Conservation (phyloP, 2,113 vertebrate genomes). For the Protomyctophum bolini region DNA sequence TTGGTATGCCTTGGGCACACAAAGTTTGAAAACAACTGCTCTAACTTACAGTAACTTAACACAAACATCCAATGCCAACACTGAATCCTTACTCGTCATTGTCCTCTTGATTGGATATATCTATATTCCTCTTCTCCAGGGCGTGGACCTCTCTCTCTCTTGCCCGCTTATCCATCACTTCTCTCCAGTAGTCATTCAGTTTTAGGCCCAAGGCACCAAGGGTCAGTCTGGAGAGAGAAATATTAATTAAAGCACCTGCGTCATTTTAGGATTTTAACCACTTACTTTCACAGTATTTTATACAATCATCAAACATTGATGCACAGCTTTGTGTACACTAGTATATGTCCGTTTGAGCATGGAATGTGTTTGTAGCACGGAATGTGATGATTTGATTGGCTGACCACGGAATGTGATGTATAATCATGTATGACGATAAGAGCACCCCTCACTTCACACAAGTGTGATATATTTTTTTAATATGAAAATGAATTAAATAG, state of each 20-base stretch:
- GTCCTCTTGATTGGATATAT: slow-evolving; percentile 2
- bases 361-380: too few relatives aligned
- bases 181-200: slow-evolving; percentile 85
- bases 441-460: too few relatives aligned
- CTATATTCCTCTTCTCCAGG: slow-evolving; percentile 27
- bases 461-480: too few relatives aligned
- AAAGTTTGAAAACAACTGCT: background rate
- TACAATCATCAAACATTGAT: background rate
- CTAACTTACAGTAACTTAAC: background rate
- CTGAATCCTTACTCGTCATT: slow-evolving; percentile 52
- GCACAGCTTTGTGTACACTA: too few relatives aligned
- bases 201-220: slow-evolving; percentile 81
- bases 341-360: too few relatives aligned
- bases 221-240: slow-evolving; percentile 64
- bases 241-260: background rate
- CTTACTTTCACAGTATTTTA: background rate
- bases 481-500: too few relatives aligned
- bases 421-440: too few relatives aligned
- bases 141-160: slow-evolving; percentile 68
- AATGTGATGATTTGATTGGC: too few relatives aligned
- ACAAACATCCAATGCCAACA: background rate
- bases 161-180: slow-evolving; percentile 72
- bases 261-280: background rate
- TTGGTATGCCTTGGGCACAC: background rate
- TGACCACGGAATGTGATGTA: too few relatives aligned